These are phyloP conservation scores for Otolemur garnettii DNA, from an alignment of 2,113 vertebrate species.

Conservation along the genomic window DNA sequence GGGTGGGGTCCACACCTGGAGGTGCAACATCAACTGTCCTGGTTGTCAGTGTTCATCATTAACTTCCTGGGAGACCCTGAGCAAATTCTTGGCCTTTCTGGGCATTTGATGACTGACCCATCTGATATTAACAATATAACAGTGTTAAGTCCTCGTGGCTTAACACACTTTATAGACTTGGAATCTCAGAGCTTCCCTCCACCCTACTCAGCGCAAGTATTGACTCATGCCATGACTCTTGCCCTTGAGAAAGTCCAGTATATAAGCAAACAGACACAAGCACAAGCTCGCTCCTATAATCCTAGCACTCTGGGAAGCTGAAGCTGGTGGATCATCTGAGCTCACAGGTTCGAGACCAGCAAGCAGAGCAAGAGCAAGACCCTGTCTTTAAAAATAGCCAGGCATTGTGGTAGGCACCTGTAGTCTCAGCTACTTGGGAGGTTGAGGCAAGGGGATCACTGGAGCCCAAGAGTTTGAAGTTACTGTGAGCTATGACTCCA, in stretches of 20 bases:
- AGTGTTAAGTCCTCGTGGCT: neutral
- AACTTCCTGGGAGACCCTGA: neutral
- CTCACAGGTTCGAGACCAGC: too few relatives aligned
- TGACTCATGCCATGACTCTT: neutral
- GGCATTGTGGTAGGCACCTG: too few relatives aligned
- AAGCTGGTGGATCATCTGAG: too few relatives aligned
- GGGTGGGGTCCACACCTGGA: too few relatives aligned
- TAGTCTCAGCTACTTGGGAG: too few relatives aligned
- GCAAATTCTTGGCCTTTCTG: neutral
- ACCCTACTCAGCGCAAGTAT: neutral
- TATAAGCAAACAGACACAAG: neutral
- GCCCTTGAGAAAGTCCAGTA: neutral
- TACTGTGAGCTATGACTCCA: too few relatives aligned
- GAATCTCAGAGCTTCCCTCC: neutral
- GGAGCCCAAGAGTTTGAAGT: too few relatives aligned
- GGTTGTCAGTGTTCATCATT: neutral
- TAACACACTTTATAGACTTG: neutral
- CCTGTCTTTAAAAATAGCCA: too few relatives aligned
- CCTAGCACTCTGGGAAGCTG: too few relatives aligned
- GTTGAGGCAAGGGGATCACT: too few relatives aligned
- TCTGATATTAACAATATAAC: neutral
- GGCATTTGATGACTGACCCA: neutral
- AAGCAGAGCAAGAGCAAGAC: too few relatives aligned
- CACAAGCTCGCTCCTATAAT: too few relatives aligned
- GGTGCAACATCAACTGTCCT: neutral